A percentile compares a stretch with the other conserved stretches of the same genome.
phyloP scores from a whole-genome alignment of 2,113 vertebrate species.

The Mugil cephalus region DNA sequence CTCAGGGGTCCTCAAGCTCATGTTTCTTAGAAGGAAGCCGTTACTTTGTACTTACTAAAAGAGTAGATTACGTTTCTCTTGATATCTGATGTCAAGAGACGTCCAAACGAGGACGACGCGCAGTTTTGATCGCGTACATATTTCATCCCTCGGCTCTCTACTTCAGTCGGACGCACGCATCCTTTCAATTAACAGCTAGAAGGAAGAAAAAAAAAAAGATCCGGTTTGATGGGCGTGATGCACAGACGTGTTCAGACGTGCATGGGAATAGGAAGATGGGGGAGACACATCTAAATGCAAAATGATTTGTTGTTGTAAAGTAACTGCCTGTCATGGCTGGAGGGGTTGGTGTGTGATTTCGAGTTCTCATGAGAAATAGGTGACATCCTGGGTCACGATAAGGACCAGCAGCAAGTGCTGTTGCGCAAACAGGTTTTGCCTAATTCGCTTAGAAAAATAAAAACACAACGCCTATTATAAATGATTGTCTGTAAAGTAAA shows the following conservation, averaged over 20 bases:
- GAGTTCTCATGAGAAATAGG: too few relatives aligned
- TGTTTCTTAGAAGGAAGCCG: neutral
- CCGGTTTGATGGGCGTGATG: conserved; percentile 27
- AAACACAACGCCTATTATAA: too few relatives aligned
- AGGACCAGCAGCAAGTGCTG: too few relatives aligned
- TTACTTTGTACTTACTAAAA: neutral
- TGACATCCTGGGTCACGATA: too few relatives aligned
- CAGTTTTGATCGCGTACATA: conserved; percentile 1
- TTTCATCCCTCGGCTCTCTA: conserved; percentile 13
- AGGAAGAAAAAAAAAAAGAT: conserved; percentile 20
- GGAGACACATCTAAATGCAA: conserved; percentile 1
- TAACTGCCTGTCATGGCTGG: too few relatives aligned
- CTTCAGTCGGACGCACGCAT: neutral
- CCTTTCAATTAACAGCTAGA: conserved; percentile 37
- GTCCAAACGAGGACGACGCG: neutral
- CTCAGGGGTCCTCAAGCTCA: neutral
- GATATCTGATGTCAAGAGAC: conserved; percentile 10
- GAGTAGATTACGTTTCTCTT: conserved; percentile 14
- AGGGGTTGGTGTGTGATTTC: too few relatives aligned
- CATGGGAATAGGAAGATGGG: conserved; percentile 30
- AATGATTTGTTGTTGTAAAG: conserved; percentile 8
- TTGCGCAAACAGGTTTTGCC: too few relatives aligned
- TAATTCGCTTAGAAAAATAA: too few relatives aligned
- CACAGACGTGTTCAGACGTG: conserved; percentile 40
- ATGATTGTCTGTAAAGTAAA: too few relatives aligned